Conservation (phyloP, 1,140 invertebrate species). For the Pseudomyrmex pallidus region DNA sequence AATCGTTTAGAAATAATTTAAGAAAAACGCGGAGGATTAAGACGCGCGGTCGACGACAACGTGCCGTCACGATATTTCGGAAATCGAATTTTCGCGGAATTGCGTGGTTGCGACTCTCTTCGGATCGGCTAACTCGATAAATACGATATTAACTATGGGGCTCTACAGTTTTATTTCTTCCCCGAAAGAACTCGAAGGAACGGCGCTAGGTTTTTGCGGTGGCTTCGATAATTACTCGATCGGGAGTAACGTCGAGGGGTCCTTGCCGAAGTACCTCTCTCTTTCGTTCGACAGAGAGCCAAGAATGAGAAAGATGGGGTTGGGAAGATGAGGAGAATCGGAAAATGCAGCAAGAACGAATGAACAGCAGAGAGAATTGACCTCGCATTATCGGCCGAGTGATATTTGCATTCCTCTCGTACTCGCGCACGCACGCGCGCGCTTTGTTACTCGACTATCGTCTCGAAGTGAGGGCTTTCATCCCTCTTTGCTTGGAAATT, state of each 20-base stretch:
- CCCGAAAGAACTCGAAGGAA: conserved; percentile 24
- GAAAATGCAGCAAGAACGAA: conserved; percentile 63
- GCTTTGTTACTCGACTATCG: conserved; percentile 53
- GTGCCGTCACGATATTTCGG: conserved; percentile 34
- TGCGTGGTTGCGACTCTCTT: conserved; percentile 8
- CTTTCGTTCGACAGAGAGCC: neutral
- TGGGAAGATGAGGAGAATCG: conserved; percentile 31
- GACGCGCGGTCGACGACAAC: neutral
- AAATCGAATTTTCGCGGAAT: conserved; percentile 47
- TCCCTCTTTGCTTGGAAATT: neutral
- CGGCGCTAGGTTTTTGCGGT: conserved; percentile 56
- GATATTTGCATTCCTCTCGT: conserved; percentile 84
- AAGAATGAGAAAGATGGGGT: conserved; percentile 47
- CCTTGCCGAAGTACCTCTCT: conserved; percentile 11
- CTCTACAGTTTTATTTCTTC: conserved; percentile 4
- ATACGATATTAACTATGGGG: conserved; percentile 42
- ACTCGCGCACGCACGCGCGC: conserved; percentile 67
- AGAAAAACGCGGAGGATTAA: neutral
- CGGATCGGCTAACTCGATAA: conserved; percentile 41
- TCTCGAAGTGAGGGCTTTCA: conserved; percentile 16
- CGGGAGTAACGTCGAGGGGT: conserved; percentile 64
- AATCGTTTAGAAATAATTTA: neutral
- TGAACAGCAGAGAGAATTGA: conserved; percentile 72
- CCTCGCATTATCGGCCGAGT: conserved; percentile 82
- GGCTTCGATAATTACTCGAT: conserved; percentile 73